These are phyloP conservation scores for Wiebesia pumilae DNA, from an alignment of 1,140 invertebrate genomes.

Conservation along the genomic window DNA sequence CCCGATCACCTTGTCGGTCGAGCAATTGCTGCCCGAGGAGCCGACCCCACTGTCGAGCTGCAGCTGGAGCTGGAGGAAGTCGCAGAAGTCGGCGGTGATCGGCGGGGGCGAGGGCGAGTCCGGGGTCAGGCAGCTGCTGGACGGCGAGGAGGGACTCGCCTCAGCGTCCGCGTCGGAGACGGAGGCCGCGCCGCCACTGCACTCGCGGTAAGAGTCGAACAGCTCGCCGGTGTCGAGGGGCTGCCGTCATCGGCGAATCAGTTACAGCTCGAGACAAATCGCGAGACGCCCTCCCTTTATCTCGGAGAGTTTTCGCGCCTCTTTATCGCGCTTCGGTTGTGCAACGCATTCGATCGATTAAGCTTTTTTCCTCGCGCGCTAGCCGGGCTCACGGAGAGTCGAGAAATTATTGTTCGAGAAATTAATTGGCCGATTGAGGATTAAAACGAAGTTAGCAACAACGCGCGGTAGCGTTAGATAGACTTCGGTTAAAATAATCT, in stretches of 20 bases:
- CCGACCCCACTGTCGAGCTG: conserved; percentile 67
- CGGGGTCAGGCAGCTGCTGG: conserved; percentile 79
- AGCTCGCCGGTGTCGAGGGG: conserved; percentile 71
- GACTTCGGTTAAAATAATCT: too few relatives aligned
- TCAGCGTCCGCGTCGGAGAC: conserved; percentile 73
- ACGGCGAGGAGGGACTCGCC: conserved; percentile 73
- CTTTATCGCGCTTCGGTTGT: too few relatives aligned
- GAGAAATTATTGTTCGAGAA: too few relatives aligned
- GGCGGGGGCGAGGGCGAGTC: conserved; percentile 90
- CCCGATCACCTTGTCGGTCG: conserved; percentile 50
- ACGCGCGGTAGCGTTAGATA: too few relatives aligned
- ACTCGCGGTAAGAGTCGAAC: conserved; percentile 74
- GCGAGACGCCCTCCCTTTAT: too few relatives aligned
- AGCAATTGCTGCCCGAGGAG: conserved; percentile 48
- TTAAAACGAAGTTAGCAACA: too few relatives aligned
- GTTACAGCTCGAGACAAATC: background rate
- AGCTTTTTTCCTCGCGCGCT: too few relatives aligned
- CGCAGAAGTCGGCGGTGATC: conserved; percentile 91
- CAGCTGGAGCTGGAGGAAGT: conserved; percentile 84
- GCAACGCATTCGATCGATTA: too few relatives aligned
- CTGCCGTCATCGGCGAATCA: conserved; percentile 51
- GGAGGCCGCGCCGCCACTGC: conserved; percentile 72
- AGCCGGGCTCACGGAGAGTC: too few relatives aligned
- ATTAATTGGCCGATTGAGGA: too few relatives aligned
- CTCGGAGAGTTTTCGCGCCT: too few relatives aligned